phyloP scores from a whole-genome alignment of 2,113 vertebrate genomes.

The Poecilia latipinna region DNA sequence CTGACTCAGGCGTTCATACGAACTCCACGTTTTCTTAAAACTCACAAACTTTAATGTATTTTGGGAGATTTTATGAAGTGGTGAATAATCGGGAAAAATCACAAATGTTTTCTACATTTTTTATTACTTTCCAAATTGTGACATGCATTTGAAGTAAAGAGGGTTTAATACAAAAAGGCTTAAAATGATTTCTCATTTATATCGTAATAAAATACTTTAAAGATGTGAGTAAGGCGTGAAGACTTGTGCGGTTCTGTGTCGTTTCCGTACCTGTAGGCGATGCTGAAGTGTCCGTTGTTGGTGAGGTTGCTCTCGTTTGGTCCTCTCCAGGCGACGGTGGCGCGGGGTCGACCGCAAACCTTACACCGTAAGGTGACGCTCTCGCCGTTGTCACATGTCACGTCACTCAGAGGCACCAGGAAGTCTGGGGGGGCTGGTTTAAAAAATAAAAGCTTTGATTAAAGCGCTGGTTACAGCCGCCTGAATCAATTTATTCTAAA shows the following conservation, averaged over 20 bases:
- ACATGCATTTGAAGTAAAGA: too few relatives aligned
- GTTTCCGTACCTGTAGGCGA: constrained; percentile 86
- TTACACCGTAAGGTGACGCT: constrained; percentile 94
- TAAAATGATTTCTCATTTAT: too few relatives aligned
- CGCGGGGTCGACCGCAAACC: constrained; percentile 92
- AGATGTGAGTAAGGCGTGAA: too few relatives aligned
- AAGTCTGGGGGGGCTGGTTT: constrained; percentile 92
- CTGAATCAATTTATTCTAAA: neutral
- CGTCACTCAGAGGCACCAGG: constrained; percentile 90
- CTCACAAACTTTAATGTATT: too few relatives aligned
- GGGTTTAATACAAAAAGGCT: too few relatives aligned
- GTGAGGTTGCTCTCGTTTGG: constrained; percentile 89
- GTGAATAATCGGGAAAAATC: too few relatives aligned
- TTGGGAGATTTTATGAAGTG: too few relatives aligned
- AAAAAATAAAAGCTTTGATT: neutral
- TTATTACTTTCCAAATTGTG: too few relatives aligned
- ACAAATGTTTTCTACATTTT: too few relatives aligned
- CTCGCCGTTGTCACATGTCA: constrained; percentile 95
- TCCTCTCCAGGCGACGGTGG: constrained; percentile 92
- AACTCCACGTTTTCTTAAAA: too few relatives aligned
- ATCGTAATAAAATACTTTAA: neutral
- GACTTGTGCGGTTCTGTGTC: too few relatives aligned
- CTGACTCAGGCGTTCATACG: too few relatives aligned
- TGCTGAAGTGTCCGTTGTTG: constrained; percentile 91
- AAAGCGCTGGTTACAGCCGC: neutral